phyloP scores from a whole-genome alignment of 2,113 vertebrate species.

The Aspidoscelis tigris region DNA sequence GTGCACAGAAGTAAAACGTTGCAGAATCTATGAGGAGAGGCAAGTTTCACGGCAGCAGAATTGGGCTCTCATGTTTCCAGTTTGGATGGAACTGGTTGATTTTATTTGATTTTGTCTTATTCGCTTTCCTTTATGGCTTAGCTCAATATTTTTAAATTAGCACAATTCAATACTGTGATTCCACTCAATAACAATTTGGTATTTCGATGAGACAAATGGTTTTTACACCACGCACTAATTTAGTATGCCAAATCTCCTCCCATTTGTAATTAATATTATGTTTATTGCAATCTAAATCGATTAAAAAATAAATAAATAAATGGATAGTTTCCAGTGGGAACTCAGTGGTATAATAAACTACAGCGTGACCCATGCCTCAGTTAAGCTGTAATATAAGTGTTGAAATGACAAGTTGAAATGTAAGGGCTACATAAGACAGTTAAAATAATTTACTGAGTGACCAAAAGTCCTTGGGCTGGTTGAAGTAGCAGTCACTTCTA shows the following conservation, averaged over 20 bases:
- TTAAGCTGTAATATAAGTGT: background rate
- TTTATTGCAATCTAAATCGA: constrained; percentile 25
- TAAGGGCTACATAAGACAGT: background rate
- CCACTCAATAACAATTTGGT: constrained; percentile 23
- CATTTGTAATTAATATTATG: constrained; percentile 21
- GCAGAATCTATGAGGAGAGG: background rate
- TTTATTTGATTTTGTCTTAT: constrained; percentile 29
- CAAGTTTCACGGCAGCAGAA: background rate
- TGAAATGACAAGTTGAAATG: background rate
- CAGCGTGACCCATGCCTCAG: constrained; percentile 9
- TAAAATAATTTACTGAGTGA: background rate
- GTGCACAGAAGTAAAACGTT: background rate
- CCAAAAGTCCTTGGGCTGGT: background rate
- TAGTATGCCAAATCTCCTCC: background rate
- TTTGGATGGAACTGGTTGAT: constrained; percentile 10
- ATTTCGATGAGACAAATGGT: constrained; percentile 21
- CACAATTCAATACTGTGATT: constrained; percentile 35
- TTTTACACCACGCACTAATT: constrained; percentile 37
- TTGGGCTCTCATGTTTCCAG: background rate
- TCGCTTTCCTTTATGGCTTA: constrained; percentile 13
- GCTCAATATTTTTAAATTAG: constrained; percentile 47
- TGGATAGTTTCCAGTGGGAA: constrained; percentile 11
- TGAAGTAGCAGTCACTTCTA: constrained; percentile 5
- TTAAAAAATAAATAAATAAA: constrained; percentile 29
- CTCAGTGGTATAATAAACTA: background rate